Evolutionary conservation across 2,113 vertebrate genomes (phyloP), one percentile per base, ranked within the genome.

Genomic region (Tachysurus vachellii): DNA sequence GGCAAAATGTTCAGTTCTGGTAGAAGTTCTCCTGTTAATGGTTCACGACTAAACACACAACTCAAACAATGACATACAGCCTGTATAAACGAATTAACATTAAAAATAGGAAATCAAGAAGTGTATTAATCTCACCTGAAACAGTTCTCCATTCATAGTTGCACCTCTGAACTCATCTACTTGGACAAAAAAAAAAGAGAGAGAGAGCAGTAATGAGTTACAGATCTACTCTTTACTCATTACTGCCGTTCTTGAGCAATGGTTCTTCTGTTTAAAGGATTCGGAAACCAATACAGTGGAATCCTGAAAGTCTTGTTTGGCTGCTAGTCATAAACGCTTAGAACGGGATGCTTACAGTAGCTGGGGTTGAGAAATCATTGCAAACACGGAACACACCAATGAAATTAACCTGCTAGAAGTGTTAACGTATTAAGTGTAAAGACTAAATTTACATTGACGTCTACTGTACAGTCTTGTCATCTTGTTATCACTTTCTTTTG

Each of bases 121-220:
- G 0, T 57, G 21, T 26, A 21, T 21, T 5, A 31, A 56, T 42
- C 92, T 95, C 90, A 99, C 98, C 97, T 97, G 96, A 93, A 96
- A 99, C 88, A 98, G 83, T 28, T 99, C 97, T 89, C 97, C 98
- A 76, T 99, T 99, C 91, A 99, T 87, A 1, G 94, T 91, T 16
- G 95, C 93, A n/a, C 95, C 97, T 88, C 93, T 96, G 89, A 97
- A 96, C 66, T 84, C 94, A 92, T 94, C 96, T 98, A 10, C 4
- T 89, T 23, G 77, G 17, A 42, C 19, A 21, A 42, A 42, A 26
- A 31, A 86, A 28, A 36, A 85, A 88, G 73, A 54, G 59, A 82
- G 21, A 76, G 76, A 62, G 26, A n/a, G 9, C n/a, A n/a, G n/a
- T n/a, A n/a, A n/a, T n/a, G n/a, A 77, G 28, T 31, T 19, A 80